Base-by-base conservation (phyloP, 2,888 invertebrate species). In the Drosophila neotestacea region DNA sequence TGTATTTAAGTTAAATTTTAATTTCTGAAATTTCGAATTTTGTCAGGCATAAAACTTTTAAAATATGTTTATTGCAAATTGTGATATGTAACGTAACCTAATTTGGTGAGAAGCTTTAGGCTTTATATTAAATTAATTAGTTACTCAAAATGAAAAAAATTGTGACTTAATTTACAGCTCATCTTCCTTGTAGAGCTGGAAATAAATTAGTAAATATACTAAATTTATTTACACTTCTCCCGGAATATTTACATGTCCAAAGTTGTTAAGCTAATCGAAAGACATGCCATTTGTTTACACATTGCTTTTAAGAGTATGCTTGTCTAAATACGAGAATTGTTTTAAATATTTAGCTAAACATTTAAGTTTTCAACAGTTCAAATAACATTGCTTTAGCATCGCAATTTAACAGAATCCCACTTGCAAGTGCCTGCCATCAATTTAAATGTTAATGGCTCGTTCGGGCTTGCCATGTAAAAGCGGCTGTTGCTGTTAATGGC, bases 371-470 rank as follows among this genome's bases (percentile, higher is more conserved):
- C 39, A 41, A 27, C 30, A 34, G 61, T 13, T 52, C 16, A 34
- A 11, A 6, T 70, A 70, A 76, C 76, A 76, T 75, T 58, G 16
- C 13, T 3, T 50, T 74, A 55, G 79, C 70, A 79, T 75, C 36
- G 39, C 28, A 38, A 54, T 34, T 55, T 59, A 66, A 51, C 66
- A 60, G 54, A 66, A 44, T 59, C 65, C 47, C 61, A 66, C 36
- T 72, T 72, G 76, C 82, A 66, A 82, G 67, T 68, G 81, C 65
- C 65, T 60, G 61, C 68, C 86, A 83, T 85, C 84, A 88, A 85
- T 88, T 83, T 77, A 74, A 88, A 88, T 79, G 85, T 79, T 85
- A 82, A 84, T 84, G 81, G 81, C 54, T 66, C 86, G 78, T 86
- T 83, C 42, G 78, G 70, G 77, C 39, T 54, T 47, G 75, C 67